A percentile compares a stretch with the other conserved stretches of the same genome.
These are phyloP conservation scores for Tychaedon coryphoeus DNA, from an alignment of 2,113 vertebrate genomes.

Conservation along the genomic window DNA sequence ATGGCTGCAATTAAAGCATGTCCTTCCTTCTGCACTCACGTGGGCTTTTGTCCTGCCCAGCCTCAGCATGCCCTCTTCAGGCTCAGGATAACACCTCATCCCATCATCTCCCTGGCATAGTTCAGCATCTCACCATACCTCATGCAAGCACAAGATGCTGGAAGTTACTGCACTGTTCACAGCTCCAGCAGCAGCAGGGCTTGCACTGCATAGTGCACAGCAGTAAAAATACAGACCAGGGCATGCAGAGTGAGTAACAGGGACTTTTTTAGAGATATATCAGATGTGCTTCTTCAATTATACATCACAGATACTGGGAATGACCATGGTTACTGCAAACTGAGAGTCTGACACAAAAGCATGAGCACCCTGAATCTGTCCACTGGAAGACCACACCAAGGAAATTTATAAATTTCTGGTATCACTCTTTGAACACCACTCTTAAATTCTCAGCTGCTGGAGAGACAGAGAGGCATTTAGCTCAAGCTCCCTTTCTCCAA, in stretches of 20 bases:
- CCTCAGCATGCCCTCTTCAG: background rate
- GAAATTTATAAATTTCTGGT: background rate
- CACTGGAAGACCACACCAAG: background rate
- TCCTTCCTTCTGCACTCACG: background rate
- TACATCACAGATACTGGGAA: background rate
- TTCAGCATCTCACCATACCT: background rate
- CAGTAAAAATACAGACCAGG: background rate
- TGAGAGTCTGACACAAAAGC: background rate
- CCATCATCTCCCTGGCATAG: background rate
- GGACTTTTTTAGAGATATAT: accelerated
- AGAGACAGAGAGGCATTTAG: background rate
- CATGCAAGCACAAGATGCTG: background rate
- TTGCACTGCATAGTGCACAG: background rate
- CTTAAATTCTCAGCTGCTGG: background rate
- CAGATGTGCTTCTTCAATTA: background rate
- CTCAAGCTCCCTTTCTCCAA: background rate
- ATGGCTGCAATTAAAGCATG: background rate
- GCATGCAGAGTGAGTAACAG: background rate
- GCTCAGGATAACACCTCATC: background rate
- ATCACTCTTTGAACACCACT: background rate
- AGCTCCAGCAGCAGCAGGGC: background rate
- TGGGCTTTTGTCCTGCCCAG: background rate
- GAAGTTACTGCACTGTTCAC: background rate
- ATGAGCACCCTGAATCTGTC: background rate
- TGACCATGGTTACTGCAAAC: accelerated